phyloP scores from a whole-genome alignment of 64 coral and sea anemone genomes.

The Stichodactyla mertensii region DNA sequence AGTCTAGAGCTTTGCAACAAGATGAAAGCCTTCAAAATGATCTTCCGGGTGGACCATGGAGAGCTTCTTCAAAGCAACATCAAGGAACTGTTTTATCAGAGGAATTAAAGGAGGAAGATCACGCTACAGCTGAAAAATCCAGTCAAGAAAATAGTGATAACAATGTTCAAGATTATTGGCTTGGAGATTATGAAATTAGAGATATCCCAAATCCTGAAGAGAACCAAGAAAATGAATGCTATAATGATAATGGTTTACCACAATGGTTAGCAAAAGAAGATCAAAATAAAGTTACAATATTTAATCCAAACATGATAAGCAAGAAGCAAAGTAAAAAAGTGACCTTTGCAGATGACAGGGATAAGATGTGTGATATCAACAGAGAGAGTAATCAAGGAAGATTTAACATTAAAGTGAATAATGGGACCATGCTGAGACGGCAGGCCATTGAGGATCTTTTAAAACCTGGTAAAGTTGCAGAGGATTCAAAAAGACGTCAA shows the following conservation, averaged over 20 bases:
- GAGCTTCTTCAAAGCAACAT: slow-evolving; percentile 9
- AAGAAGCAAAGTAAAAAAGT: slow-evolving; percentile 26
- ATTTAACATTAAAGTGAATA: slow-evolving; percentile 7
- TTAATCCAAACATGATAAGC: background rate
- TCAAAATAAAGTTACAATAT: slow-evolving; percentile 8
- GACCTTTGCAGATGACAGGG: slow-evolving; percentile 46
- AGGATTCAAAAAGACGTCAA: slow-evolving; percentile 65
- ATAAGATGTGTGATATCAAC: background rate
- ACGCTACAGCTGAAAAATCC: background rate
- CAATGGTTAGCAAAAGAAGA: background rate
- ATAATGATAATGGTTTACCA: background rate
- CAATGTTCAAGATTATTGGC: slow-evolving; percentile 43
- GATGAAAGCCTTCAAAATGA: slow-evolving; percentile 37
- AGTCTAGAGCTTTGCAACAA: slow-evolving; percentile 48
- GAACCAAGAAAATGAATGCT: background rate
- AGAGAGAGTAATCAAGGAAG: background rate
- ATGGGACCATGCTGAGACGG: background rate
- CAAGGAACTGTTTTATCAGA: slow-evolving; percentile 2
- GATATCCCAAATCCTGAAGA: slow-evolving; percentile 13
- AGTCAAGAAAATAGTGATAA: background rate
- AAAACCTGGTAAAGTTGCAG: slow-evolving; percentile 55
- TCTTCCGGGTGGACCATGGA: slow-evolving; percentile 77
- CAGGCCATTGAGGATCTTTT: slow-evolving; percentile 51
- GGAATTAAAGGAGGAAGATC: background rate
- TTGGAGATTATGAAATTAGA: slow-evolving; percentile 44